Base-by-base conservation (phyloP, 2,888 invertebrate genomes). In the Bombylius major region DNA sequence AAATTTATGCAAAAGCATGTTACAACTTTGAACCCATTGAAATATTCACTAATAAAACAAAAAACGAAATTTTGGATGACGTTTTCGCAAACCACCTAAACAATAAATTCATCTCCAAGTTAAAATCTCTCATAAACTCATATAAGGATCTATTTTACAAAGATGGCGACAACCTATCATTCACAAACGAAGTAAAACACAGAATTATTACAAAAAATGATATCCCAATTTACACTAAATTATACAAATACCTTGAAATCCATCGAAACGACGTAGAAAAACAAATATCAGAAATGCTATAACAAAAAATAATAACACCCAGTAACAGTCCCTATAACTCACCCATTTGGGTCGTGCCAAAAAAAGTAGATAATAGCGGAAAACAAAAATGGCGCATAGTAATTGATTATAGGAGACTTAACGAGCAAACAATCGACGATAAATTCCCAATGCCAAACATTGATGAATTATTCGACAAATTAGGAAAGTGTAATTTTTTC, bases 301-400 rank as follows among this genome's bases (percentile, higher is more conserved):
- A 49, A 23, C 48, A 58, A 47, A 50, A n/a, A 6, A 66, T 67
- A 34, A 64, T 67, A 9, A 36, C 50, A 49, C 62, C 56, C 5
- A 62, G 59, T 13, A 53, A 57, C 34, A 61, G 60, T 12, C 64
- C 62, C 14, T 66, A 64, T 58, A 53, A 50, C 9, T 55, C 60
- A 9, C 63, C 63, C 12, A 58, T 65, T 14, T 62, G 61, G 62
- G 56, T 62, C 13, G 64, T 63, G 11, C 60, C 61, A 13, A 65
- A 63, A 56, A 57, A 54, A 54, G 23, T 5, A 8, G 52, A 58
- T 31, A 58, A 49, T 14, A 51, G 50, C 11, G 51, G 48, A 13
- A 51, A 12, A 42, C 45, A 36, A 44, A 55, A 57, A 47, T 58
- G 39, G 45, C 4, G 54, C 13, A 42, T 58, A 2, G 55, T 58